These are phyloP conservation scores for Ichneumoninae sp. DNA, from an alignment of 2,888 invertebrate genomes.

Conservation along the genomic window DNA sequence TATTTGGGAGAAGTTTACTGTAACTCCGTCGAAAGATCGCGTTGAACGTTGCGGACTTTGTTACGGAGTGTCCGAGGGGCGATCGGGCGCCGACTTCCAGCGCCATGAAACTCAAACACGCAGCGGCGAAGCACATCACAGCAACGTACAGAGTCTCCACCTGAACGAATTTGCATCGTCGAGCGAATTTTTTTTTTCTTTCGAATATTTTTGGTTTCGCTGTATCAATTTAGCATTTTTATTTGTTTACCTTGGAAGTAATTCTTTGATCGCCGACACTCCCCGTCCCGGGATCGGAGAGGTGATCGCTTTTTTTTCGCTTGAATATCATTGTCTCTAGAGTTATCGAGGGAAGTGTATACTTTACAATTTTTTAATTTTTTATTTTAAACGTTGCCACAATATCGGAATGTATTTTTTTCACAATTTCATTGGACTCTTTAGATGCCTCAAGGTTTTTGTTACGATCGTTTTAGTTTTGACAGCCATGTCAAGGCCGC, in stretches of 20 bases:
- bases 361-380: constrained; percentile 17
- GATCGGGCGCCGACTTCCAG: constrained; percentile 74
- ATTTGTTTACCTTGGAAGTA: constrained; percentile 53
- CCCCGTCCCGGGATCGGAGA: constrained; percentile 39
- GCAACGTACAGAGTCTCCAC: constrained; percentile 71
- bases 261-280: constrained; percentile 30
- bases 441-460: constrained; percentile 26
- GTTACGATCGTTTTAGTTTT: constrained; percentile 21
- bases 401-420: neutral
- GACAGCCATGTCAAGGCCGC: constrained; percentile 40
- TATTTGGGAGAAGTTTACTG: constrained; percentile 67
- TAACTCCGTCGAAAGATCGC: constrained; percentile 74
- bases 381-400: neutral
- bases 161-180: constrained; percentile 60
- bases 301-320: constrained; percentile 50
- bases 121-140: constrained; percentile 74
- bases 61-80: constrained; percentile 68
- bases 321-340: constrained; percentile 59
- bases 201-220: neutral
- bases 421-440: constrained; percentile 24
- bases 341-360: neutral
- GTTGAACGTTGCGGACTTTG: constrained; percentile 74
- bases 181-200: neutral
- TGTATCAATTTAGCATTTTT: neutral
- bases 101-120: constrained; percentile 74